phyloP scores from a whole-genome alignment of 2,797 vertebrate genomes.

The Diceros bicornis region DNA sequence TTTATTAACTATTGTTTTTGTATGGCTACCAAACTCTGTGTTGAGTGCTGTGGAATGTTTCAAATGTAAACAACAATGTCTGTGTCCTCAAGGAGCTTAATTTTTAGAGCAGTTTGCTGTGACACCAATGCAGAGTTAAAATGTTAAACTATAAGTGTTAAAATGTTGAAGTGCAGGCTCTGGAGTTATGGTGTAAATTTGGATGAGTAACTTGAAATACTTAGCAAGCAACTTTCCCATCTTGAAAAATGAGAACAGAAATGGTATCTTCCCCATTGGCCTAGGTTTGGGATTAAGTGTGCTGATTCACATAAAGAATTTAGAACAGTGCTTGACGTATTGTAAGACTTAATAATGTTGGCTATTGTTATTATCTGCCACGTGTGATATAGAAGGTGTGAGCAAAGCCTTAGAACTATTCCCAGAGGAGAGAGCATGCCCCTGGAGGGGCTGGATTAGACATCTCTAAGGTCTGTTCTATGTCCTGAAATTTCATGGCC shows the following conservation, averaged over 20 bases:
- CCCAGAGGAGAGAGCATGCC: neutral
- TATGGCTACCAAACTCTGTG: neutral
- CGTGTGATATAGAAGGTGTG: neutral
- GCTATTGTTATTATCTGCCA: neutral
- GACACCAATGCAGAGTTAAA: neutral
- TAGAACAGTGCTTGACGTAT: neutral
- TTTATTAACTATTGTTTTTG: neutral
- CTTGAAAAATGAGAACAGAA: slow-evolving; percentile 9
- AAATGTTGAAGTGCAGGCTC: neutral
- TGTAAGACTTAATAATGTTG: neutral
- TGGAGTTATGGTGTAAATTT: neutral
- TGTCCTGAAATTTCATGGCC: neutral
- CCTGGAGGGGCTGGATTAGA: neutral
- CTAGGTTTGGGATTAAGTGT: neutral
- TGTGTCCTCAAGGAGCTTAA: neutral
- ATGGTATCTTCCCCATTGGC: neutral
- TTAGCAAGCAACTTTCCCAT: neutral
- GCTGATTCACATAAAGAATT: neutral
- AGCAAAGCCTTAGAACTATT: neutral
- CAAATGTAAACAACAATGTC: neutral
- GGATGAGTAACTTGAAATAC: neutral
- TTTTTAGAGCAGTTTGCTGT: neutral
- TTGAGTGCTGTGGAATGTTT: neutral
- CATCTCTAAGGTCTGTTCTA: neutral
- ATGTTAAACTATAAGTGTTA: neutral